These are phyloP conservation scores for Galeopsomyia nigrocyanea DNA, from an alignment of 2,888 invertebrate species.

Conservation along the genomic window DNA sequence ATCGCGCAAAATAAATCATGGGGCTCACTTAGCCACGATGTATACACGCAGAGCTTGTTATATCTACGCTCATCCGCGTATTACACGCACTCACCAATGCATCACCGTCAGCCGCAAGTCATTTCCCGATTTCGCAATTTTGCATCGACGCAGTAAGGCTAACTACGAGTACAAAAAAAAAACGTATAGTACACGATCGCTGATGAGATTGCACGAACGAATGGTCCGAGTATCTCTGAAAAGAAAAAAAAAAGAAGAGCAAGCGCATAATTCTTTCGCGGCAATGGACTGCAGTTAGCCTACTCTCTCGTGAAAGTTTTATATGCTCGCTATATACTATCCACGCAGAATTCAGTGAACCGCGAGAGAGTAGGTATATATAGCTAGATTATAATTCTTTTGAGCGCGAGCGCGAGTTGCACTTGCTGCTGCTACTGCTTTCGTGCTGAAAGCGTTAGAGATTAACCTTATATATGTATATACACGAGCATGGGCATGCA, in stretches of 20 bases:
- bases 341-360: neutral
- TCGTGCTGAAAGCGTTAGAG: neutral
- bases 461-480: neutral
- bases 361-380: neutral
- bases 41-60: no score
- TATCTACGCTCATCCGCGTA: no score
- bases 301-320: conserved; percentile 32
- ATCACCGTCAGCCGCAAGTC: conserved; percentile 8
- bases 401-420: neutral
- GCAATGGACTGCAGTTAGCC: conserved; percentile 28
- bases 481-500: neutral
- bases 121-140: conserved; percentile 29
- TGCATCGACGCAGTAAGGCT: neutral
- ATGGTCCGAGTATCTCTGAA: neutral
- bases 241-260: neutral
- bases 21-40: no score
- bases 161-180: neutral
- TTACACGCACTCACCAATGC: neutral
- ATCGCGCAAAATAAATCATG: conserved; percentile 14
- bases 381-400: conserved; percentile 6
- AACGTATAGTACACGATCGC: neutral
- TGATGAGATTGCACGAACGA: conserved; percentile 3
- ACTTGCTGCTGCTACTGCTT: neutral
- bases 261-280: neutral
- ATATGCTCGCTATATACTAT: neutral